phyloP scores from a whole-genome alignment of 1,140 invertebrate species.

The Ditylenchus dipsaci region DNA sequence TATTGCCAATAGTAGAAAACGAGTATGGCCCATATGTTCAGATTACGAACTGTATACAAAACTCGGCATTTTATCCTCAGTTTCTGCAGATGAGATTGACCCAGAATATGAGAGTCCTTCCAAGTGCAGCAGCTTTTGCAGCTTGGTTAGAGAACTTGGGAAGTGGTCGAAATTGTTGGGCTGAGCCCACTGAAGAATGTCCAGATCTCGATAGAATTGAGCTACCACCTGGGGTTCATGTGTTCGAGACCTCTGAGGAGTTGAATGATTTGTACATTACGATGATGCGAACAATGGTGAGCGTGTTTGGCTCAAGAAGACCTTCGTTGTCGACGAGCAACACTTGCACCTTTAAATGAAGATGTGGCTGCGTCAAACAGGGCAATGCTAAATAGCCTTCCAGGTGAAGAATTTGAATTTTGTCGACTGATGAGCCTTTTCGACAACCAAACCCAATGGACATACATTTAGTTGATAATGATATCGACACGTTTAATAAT shows the following conservation, averaged over 20 bases:
- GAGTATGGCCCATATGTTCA: not conserved
- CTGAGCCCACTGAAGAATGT: not conserved
- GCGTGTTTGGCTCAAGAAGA: not conserved
- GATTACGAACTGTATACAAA: not conserved
- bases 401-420: not conserved
- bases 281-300: not conserved
- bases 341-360: not conserved
- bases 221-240: not conserved
- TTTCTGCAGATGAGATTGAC: not conserved
- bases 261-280: not conserved
- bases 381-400: not conserved
- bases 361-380: not conserved
- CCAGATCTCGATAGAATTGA: not conserved
- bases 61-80: not conserved
- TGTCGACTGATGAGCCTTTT: not conserved
- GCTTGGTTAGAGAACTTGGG: not conserved
- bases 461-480: not conserved
- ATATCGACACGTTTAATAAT: slow-evolving; percentile 2
- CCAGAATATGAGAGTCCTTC: not conserved
- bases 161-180: not conserved
- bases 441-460: not conserved
- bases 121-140: not conserved
- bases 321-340: not conserved
- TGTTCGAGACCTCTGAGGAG: not conserved
- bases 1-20: slow-evolving; percentile 15